Evolutionary conservation across 2,797 vertebrate species (phyloP), one percentile per base, ranked within the genome.

Genomic region (Melanotaenia maccullochi): DNA sequence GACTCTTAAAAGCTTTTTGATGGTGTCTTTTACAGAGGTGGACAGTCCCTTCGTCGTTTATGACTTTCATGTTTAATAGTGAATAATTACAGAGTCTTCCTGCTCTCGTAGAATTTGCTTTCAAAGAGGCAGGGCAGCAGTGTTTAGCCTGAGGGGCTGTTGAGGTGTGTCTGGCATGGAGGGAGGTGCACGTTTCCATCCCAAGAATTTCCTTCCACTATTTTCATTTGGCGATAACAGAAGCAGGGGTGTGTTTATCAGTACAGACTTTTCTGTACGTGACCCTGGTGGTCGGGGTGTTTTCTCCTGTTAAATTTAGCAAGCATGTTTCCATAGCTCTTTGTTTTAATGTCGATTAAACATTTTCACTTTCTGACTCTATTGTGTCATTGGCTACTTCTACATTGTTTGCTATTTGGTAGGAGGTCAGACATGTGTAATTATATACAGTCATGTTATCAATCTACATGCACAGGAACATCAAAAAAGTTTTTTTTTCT

Each of bases 151-250:
- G 52, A 79, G 68, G 58, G 70, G 65, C 76, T 40, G 35, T 82
- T 30, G 72, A 83, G 83, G 77, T 74, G 79, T 82, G 73, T 69
- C 79, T 65, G 73, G 54, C 56, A 60, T 73, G 69, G 66, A 91
- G 87, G 90, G 90, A 89, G 90, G 85, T 72, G 74, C 67, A 16
- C 60, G 85, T 90, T 94, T 93, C 91, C 91, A 83, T 76, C 52
- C 85, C 79, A 83, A 90, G 85, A 89, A 70, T 85, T 90, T 85
- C 82, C 84, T 89, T 78, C 64, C 69, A 85, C 71, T 92, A 84
- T 92, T 93, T 91, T 86, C 73, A 73, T 86, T 79, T 74, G 71
- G 68, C 68, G 90, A 92, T 92, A 93, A 86, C 57, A 75, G 79
- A 68, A 64, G 59, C 60, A 68, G 73, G 81, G 73, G 64, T 61